A percentile compares a stretch with the other conserved stretches of the same genome.
Conservation (phyloP, 2,113 vertebrate genomes). For the Seriola quinqueradiata region DNA sequence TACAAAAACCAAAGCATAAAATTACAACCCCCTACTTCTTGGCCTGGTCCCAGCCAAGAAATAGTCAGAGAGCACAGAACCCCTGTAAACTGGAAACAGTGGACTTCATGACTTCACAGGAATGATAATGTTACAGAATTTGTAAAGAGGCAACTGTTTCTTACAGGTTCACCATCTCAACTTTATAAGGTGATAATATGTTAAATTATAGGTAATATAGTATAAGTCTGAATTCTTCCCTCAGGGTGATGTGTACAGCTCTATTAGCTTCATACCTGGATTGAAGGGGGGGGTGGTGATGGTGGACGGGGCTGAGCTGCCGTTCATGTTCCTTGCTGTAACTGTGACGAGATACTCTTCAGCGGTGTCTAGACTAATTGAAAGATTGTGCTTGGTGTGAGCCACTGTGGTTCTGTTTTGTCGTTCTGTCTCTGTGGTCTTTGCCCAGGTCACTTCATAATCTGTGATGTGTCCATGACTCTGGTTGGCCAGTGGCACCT, state of each 20-base stretch:
- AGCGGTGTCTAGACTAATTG: constrained; percentile 20
- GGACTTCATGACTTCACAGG: too few species aligned
- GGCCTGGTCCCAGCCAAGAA: too few species aligned
- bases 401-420: not conserved
- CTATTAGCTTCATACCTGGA: constrained; percentile 58
- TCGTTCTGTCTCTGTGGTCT: not conserved
- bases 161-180: too few species aligned
- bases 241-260: not conserved
- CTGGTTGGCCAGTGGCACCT: constrained; percentile 60
- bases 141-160: too few species aligned
- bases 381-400: not conserved
- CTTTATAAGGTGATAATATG: too few species aligned
- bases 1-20: too few species aligned
- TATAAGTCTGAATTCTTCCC: not conserved
- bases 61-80: too few species aligned
- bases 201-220: too few species aligned
- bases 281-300: constrained; percentile 46
- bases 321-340: constrained; percentile 65
- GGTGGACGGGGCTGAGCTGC: constrained; percentile 68
- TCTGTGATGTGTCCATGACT: constrained; percentile 73
- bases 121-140: too few species aligned
- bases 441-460: constrained; percentile 68
- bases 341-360: constrained; percentile 51
- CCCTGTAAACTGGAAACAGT: too few species aligned
- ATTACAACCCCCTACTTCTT: too few species aligned